Base-by-base conservation (phyloP, 2,113 vertebrate species). In the Phaetusa simplex region DNA sequence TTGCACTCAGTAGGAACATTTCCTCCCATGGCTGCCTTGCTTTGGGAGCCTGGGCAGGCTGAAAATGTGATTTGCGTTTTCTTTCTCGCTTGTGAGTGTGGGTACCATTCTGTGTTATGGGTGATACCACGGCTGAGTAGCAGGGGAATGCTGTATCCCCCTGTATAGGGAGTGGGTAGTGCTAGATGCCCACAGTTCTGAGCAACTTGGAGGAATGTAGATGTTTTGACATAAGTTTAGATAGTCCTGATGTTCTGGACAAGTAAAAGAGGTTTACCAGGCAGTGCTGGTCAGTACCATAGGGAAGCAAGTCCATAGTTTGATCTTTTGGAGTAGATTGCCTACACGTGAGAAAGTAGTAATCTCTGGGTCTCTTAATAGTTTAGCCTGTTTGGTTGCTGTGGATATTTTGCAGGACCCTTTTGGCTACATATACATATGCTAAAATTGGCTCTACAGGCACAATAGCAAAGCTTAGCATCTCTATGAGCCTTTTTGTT, bases 401-500 rank as follows among this genome's bases (percentile, higher is more conserved):
- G 21, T 70, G 36, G 36, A 85, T 71, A 24, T 72, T 85, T 90
- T 90, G 20, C 32, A 36, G 58, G 38, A 67, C 36, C 15, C 42
- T 93, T 79, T 81, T 80, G 53, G 45, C 40, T 88, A 42, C 22
- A 24, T 82, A n/a, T 15, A 43, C 13, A 9, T 23, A 5, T 61
- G 29, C 29, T 93, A 52, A 86, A 95, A 92, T 56, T 27, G 8
- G 26, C 38, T 92, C 32, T 90, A 43, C 21, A 65, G 65, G 40
- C 56, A 86, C 83, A 92, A 36, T 10, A 84, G 56, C 38, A 74
- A 81, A 88, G 47, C 55, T 86, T 81, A 78, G 38, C 34, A 43
- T 64, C 61, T 86, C 86, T 78, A 64, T 86, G 73, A 93, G 78
- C 34, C 40, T 77, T 91, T 82, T 85, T 82, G 73, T 79, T 89